phyloP scores from a whole-genome alignment of 2,113 vertebrate genomes.

The Dicaeum eximium region DNA sequence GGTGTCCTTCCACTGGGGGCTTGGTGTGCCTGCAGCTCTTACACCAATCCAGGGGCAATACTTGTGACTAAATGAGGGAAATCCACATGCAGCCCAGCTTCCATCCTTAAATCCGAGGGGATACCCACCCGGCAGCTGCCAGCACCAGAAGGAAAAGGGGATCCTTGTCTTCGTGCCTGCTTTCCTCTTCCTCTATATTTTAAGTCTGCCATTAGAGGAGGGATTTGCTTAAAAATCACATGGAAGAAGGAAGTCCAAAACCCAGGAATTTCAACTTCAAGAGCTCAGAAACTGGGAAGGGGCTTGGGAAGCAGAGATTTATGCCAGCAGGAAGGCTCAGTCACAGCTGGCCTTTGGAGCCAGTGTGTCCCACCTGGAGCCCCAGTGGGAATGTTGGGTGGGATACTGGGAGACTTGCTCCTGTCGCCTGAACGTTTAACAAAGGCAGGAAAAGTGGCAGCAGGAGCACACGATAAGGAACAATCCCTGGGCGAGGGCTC shows the following conservation, averaged over 20 bases:
- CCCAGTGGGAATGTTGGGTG: neutral
- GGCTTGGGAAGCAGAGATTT: neutral
- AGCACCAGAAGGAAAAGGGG: neutral
- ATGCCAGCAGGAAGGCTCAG: neutral
- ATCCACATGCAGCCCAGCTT: accelerated
- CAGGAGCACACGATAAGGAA: neutral
- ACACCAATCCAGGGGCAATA: neutral
- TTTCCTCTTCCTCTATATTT: neutral
- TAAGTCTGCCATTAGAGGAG: neutral
- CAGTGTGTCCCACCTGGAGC: neutral
- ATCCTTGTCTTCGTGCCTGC: accelerated
- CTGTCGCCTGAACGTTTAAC: neutral
- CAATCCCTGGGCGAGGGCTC: neutral
- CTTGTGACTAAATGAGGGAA: accelerated
- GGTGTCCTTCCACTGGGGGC: neutral
- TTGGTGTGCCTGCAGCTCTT: neutral
- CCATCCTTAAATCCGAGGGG: neutral
- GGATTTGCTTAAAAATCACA: neutral
- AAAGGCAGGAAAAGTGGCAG: conserved; percentile 39
- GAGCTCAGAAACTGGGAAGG: neutral
- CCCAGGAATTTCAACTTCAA: neutral
- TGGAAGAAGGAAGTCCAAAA: neutral
- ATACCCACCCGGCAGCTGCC: neutral
- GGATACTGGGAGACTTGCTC: neutral
- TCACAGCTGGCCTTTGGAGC: neutral